These are phyloP conservation scores for Myripristis jacobus DNA, from an alignment of 2,797 vertebrate genomes.

Conservation along the genomic window DNA sequence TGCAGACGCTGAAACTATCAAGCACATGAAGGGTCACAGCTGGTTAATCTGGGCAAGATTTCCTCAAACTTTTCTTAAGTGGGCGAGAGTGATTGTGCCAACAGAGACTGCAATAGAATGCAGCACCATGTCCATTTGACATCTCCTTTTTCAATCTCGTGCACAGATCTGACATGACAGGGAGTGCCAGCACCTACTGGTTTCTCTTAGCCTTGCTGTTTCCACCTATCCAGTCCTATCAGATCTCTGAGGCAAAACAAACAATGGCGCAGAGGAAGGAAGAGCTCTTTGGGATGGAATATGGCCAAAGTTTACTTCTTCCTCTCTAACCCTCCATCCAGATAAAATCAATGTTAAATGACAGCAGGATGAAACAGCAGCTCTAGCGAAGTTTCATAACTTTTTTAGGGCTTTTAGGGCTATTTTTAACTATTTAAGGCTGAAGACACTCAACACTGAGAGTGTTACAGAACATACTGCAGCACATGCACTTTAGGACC, in stretches of 20 bases:
- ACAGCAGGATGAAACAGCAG: slow-evolving; percentile 64
- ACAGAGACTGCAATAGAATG: slow-evolving; percentile 6
- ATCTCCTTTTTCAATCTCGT: slow-evolving; percentile 25
- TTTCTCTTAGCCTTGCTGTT: slow-evolving; percentile 42
- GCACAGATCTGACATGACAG: slow-evolving; percentile 50
- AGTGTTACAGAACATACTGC: slow-evolving; percentile 40
- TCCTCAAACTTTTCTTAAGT: not conserved
- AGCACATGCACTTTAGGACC: slow-evolving; percentile 24
- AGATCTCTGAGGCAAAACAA: slow-evolving; percentile 42
- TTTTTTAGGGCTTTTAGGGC: too few relatives aligned
- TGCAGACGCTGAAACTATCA: not conserved
- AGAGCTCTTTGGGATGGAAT: slow-evolving; percentile 39
- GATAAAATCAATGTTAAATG: slow-evolving; percentile 66
- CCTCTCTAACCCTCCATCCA: slow-evolving; percentile 16
- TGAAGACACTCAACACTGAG: slow-evolving; percentile 46
- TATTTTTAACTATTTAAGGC: slow-evolving; percentile 8
- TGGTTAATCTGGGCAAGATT: slow-evolving; percentile 11
- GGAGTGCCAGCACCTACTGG: slow-evolving; percentile 38
- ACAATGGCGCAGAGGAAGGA: slow-evolving; percentile 30
- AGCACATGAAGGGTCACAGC: not conserved
- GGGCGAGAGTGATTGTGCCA: slow-evolving; percentile 1
- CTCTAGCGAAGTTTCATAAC: slow-evolving; percentile 24
- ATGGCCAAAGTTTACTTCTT: slow-evolving; percentile 37
- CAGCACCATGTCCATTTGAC: slow-evolving; percentile 33
- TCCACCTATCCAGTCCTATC: slow-evolving; percentile 49